These are phyloP conservation scores for Spisula solida DNA, from an alignment of 2,888 invertebrate genomes.

Conservation along the genomic window DNA sequence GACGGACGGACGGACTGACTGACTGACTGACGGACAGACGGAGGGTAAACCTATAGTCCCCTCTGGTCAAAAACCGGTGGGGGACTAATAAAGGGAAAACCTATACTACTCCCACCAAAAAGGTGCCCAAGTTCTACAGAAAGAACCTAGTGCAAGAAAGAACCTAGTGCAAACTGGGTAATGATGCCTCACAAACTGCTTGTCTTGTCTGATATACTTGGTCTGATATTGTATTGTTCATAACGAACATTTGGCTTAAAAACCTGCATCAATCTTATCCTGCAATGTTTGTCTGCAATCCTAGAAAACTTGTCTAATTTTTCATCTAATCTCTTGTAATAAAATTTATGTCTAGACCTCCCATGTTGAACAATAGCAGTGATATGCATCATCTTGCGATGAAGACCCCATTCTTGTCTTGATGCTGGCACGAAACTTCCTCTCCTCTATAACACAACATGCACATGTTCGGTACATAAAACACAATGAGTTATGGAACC, in stretches of 20 bases:
- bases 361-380: conserved; percentile 28
- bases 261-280: conserved; percentile 7
- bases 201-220: not conserved
- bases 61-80: no score
- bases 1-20: no score
- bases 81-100: no score
- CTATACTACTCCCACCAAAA: no score
- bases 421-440: conserved; percentile 20
- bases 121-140: not conserved
- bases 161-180: not conserved
- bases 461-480: conserved; percentile 46
- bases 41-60: no score
- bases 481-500: conserved; percentile 28
- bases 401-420: conserved; percentile 11
- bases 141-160: not conserved
- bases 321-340: conserved; percentile 20
- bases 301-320: conserved; percentile 11
- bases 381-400: conserved; percentile 23
- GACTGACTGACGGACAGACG: no score
- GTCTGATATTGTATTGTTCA: not conserved
- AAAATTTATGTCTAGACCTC: conserved; percentile 26
- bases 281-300: not conserved
- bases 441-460: conserved; percentile 5
- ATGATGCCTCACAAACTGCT: not conserved
- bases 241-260: not conserved